Evolutionary conservation across 2,888 invertebrate genomes (phyloP), one percentile per base, ranked within the genome.

Genomic region (Pachydiplax longipennis): DNA sequence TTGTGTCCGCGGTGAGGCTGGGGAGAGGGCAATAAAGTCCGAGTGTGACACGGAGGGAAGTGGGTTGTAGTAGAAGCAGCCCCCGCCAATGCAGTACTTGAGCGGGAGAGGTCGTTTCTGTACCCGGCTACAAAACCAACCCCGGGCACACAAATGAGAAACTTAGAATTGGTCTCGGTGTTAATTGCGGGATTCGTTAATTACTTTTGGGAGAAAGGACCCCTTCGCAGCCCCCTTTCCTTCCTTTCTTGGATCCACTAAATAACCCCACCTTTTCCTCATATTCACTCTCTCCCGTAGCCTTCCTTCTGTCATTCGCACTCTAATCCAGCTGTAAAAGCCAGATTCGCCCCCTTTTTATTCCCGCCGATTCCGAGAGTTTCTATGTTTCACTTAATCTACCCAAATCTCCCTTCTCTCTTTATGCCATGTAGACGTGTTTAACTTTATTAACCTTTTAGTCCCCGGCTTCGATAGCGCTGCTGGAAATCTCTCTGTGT

Each of bases 111-210:
- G 65, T 65, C 65, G 65, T 80, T 31, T 35, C 80, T 25, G 25
- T 53, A 40, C 25, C 31, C 82, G 25, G 10, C 15, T 15, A 48
- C 48, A 15, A 44, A n/a, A 82, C 82, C 82, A 15, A n/a, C 82
- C n/a, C 44, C 82, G 13, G 25, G 53, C 25, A 83, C 83, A 31
- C 53, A 53, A 83, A 53, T 58, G 83, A 83, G 83, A 58, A 83
- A 58, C 58, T 58, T 35, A 18, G 15, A 25, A 35, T 31, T 58
- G 83, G 18, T 35, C 15, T 22, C 81, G 44, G 81, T 81, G 81
- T 81, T 81, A 81, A 81, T 81, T 81, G 80, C 80, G 80, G 80
- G 80, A n/a, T 81, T 81, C 81, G 81, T 81, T 81, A 40, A 81
- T 81, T 81, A n/a, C 81, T 81, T 81, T 81, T n/a, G 65, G 65